Evolutionary conservation across 2,888 invertebrate genomes (phyloP).

Genomic region (Ganaspis brasiliensis): DNA sequence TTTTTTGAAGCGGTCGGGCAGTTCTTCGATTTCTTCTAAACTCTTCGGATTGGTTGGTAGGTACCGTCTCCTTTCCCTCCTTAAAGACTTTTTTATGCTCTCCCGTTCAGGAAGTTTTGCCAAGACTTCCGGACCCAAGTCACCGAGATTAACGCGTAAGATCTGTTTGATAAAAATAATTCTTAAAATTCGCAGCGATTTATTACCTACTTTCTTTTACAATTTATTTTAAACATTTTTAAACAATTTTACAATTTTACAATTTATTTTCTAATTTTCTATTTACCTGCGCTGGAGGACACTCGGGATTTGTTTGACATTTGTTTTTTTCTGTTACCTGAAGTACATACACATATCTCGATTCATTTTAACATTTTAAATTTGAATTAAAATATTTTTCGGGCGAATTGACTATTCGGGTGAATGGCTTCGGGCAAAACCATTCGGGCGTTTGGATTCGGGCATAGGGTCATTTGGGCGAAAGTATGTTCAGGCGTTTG

Average conservation of each 20-base stretch:
- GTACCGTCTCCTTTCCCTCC: constrained; percentile 21
- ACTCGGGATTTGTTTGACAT: not conserved
- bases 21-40: not conserved
- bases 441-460: not conserved
- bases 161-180: too few relatives aligned
- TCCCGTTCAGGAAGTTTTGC: not conserved
- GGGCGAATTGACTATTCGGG: too few relatives aligned
- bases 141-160: too few relatives aligned
- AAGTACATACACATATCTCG: too few relatives aligned
- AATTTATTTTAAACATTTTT: too few relatives aligned
- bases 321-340: too few relatives aligned
- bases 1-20: not conserved
- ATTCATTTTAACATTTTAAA: too few relatives aligned
- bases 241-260: too few relatives aligned
- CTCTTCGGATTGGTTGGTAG: not conserved
- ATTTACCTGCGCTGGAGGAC: constrained; percentile 44
- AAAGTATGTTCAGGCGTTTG: not conserved
- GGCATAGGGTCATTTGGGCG: too few relatives aligned
- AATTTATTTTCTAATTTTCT: too few relatives aligned
- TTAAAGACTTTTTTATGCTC: constrained; percentile 2
- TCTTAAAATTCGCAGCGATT: too few relatives aligned
- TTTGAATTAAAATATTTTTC: not conserved
- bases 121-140: not conserved
- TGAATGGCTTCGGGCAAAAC: not conserved
- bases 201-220: too few relatives aligned